These are phyloP conservation scores for Microcaecilia unicolor DNA, from an alignment of 2,797 vertebrate genomes.

Conservation along the genomic window DNA sequence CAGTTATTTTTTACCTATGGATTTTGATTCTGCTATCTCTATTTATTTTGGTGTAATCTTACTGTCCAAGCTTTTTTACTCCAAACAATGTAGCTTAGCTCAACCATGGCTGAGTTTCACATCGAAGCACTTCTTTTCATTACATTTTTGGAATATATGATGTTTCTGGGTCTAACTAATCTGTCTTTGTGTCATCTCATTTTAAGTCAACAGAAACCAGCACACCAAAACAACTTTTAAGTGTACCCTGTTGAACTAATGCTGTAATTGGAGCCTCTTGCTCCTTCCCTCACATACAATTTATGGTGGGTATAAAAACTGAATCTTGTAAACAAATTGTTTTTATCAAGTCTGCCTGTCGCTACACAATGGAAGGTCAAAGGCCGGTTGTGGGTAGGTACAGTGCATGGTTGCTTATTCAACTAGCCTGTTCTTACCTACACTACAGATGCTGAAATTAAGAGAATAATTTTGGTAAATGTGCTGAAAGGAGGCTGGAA, in stretches of 20 bases:
- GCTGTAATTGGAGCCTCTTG: constrained; percentile 4
- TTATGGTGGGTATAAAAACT: constrained; percentile 2
- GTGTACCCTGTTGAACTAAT: constrained; percentile 2
- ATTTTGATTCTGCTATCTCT: too few relatives aligned
- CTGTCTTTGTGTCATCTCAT: constrained; percentile 43
- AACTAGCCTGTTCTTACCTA: too few relatives aligned
- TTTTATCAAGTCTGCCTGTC: too few relatives aligned
- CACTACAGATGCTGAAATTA: too few relatives aligned
- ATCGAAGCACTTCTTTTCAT: constrained; percentile 44
- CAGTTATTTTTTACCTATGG: too few relatives aligned
- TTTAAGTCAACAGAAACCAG: constrained; percentile 50
- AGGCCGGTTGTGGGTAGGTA: too few relatives aligned
- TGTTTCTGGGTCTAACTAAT: constrained; percentile 49
- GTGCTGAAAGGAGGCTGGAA: too few relatives aligned
- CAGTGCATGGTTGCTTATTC: too few relatives aligned
- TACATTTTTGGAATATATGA: constrained; percentile 48
- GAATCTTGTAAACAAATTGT: constrained; percentile 33
- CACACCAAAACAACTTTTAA: constrained; percentile 20
- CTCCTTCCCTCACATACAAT: constrained; percentile 20
- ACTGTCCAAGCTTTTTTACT: too few relatives aligned
- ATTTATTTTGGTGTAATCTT: too few relatives aligned
- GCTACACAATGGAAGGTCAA: too few relatives aligned
- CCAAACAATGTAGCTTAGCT: constrained; percentile 29
- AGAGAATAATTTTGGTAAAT: too few relatives aligned
- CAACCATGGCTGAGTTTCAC: constrained; percentile 29